Base-by-base conservation (phyloP, 2,888 invertebrate species). In the Melolontha melolontha region DNA sequence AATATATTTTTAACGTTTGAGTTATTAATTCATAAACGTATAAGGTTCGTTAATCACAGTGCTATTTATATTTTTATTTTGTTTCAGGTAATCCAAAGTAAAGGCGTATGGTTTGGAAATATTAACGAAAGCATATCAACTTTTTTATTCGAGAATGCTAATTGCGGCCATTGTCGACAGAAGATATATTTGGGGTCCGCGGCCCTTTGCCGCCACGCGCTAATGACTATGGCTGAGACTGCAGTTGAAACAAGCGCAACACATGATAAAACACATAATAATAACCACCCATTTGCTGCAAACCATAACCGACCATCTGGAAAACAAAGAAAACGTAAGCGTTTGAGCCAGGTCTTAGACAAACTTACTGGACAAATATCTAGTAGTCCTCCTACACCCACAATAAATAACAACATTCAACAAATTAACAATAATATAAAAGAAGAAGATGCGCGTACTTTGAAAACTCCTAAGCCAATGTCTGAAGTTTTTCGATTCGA, bases 321-420 rank as follows among this genome's bases (percentile, higher is more conserved):
- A 75, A 91, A 91, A 79, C 89, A 90, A 74, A 86, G 91, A 73
- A 95, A 94, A 81, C 88, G 93, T 72, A 91, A 93, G 80, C 87
- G 94, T 44, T 86, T 95, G 14, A 93, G 92, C 64, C 92, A 91
- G 70, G 91, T 95, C 17, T 85, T 95, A 69, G 93, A 94, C 79
- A 93, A 92, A 76, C 86, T 94, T 4, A 86, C 87, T 16, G 86
- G 86, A 7, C 79, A 79, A 50, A 76, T 76, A 27, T 75, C 75
- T 5, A 72, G 68, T 42, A 70, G 73, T 5, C 70, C 73, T 22
- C 74, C 67, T 1, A 69, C 76, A n/a, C 74, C 75, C 55, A 76
- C 71, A 29, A 84, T 86, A 64, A 84, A 86, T 75, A 86, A 87
- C 77, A 87, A 86, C 77, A 77, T 84, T 52, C 82, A 83, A 65